phyloP scores from a whole-genome alignment of 2,797 vertebrate species.

The Pantherophis vulpinus region DNA sequence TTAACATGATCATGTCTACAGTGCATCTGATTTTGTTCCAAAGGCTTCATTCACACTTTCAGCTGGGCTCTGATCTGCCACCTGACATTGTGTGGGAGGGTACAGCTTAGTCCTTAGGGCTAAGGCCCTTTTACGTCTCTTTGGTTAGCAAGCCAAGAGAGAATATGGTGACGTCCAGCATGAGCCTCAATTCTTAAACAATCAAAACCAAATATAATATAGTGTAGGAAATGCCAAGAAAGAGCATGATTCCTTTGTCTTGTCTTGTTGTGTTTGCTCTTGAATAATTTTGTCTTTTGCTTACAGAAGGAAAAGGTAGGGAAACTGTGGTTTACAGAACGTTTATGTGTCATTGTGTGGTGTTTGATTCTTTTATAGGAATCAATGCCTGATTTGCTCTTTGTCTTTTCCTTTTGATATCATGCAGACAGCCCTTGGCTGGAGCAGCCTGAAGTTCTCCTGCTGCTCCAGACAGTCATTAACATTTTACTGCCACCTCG shows the following conservation, averaged over 20 bases:
- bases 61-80: not conserved
- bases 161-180: not conserved
- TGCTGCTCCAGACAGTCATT: conserved; percentile 95
- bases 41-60: not conserved
- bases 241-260: not conserved
- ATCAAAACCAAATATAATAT: conserved; percentile 35
- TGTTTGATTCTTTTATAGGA: conserved; percentile 40
- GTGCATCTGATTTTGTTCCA: not conserved
- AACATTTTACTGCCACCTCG: conserved; percentile 96
- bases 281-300: conserved; percentile 49
- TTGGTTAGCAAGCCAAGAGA: not conserved
- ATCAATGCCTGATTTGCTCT: conserved; percentile 39
- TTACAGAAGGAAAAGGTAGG: conserved; percentile 55
- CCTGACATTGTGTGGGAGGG: not conserved
- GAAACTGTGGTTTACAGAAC: conserved; percentile 48
- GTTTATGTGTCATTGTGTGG: conserved; percentile 43
- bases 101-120: conserved; percentile 24
- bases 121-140: not conserved
- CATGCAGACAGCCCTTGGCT: conserved; percentile 91
- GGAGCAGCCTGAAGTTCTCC: conserved; percentile 93
- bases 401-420: conserved; percentile 42
- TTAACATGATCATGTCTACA: conserved; percentile 38
- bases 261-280: conserved; percentile 14
- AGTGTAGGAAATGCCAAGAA: conserved; percentile 6
- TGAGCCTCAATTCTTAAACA: not conserved